Conservation (phyloP, 2,888 invertebrate species). For the Tenodera sinensis region DNA sequence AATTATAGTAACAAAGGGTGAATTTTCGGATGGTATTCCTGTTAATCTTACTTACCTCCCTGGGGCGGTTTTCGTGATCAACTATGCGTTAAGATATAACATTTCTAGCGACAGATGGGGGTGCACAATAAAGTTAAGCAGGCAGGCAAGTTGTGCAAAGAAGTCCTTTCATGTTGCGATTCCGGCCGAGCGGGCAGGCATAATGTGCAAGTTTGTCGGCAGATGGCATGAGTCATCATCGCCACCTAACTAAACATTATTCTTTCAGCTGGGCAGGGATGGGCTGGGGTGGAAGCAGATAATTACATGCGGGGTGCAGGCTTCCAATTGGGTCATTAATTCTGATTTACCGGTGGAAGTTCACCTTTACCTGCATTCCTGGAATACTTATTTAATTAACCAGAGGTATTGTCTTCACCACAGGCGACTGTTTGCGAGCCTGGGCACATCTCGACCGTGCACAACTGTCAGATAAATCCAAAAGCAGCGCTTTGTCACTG, state of each 20-base stretch:
- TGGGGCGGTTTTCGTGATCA: no score
- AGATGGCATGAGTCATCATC: not conserved
- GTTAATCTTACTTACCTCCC: no score
- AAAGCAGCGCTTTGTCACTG: not conserved
- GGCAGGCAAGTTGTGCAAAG: no score
- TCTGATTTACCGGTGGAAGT: not conserved
- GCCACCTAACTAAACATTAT: not conserved
- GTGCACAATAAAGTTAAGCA: not conserved
- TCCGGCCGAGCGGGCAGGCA: not conserved
- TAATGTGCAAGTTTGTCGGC: not conserved
- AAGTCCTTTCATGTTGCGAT: not conserved
- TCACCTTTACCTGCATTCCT: not conserved
- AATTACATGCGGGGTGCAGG: not conserved
- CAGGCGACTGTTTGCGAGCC: no score
- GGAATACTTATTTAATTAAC: not conserved
- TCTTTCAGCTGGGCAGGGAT: not conserved
- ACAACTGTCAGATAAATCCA: not conserved
- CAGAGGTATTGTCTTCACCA: not conserved
- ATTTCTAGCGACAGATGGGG: not conserved
- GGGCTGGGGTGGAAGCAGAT: not conserved
- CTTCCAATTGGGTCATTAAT: not conserved
- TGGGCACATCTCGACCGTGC: not conserved
- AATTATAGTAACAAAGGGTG: no score
- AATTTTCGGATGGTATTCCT: no score
- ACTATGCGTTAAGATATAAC: no score